phyloP scores from a whole-genome alignment of 1,140 invertebrate genomes.

The Zaprionus lachaisei region DNA sequence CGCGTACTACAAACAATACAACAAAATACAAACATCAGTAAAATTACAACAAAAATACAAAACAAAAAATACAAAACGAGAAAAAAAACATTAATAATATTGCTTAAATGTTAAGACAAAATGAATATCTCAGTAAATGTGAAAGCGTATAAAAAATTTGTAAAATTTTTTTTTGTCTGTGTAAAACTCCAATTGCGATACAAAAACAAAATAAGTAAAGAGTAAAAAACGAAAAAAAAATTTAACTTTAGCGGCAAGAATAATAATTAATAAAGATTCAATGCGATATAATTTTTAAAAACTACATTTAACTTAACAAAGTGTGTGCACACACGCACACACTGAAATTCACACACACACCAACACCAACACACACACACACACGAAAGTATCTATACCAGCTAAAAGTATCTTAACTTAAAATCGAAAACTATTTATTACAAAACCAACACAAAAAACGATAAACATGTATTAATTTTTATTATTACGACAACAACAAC shows the following conservation, averaged over 20 bases:
- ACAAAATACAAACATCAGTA: constrained; percentile 27
- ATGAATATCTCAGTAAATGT: constrained; percentile 81
- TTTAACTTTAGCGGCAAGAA: constrained; percentile 64
- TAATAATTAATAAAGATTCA: constrained; percentile 56
- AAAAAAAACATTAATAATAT: constrained; percentile 36
- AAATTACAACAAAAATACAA: constrained; percentile 19
- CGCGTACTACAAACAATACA: constrained; percentile 66
- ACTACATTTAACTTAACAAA: constrained; percentile 67
- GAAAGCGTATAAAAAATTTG: constrained; percentile 81
- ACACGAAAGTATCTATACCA: constrained; percentile 76
- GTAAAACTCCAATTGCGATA: constrained; percentile 81
- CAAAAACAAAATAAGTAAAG: constrained; percentile 51
- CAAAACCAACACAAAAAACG: constrained; percentile 60
- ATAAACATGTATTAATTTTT: constrained; percentile 80
- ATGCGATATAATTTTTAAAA: constrained; percentile 81
- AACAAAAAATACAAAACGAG: constrained; percentile 43
- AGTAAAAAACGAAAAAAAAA: constrained; percentile 43
- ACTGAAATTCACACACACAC: constrained; percentile 64
- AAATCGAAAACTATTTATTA: constrained; percentile 78
- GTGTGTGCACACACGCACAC: not conserved
- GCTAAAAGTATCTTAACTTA: constrained; percentile 52
- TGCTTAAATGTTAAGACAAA: constrained; percentile 74
- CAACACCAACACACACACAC: constrained; percentile 40
- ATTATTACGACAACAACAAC: constrained; percentile 66
- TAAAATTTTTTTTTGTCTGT: constrained; percentile 81